Evolutionary conservation across 2,113 vertebrate species (phyloP).

Genomic region (Tragelaphus imberbis): DNA sequence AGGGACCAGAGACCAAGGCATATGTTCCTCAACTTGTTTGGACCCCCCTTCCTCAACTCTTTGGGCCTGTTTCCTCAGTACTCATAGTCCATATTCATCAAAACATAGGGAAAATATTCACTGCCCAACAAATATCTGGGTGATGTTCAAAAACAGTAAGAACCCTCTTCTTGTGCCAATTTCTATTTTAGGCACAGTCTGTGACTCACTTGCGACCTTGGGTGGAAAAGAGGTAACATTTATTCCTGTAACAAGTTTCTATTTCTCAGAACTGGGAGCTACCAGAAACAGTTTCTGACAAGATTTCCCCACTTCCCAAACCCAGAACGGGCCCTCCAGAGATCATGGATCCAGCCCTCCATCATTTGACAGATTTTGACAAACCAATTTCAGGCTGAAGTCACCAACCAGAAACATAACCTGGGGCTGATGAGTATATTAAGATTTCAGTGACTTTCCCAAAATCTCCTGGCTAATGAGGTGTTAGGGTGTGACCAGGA

Average conservation of each 20-base stretch:
- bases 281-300: constrained; percentile 15
- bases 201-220: constrained; percentile 58
- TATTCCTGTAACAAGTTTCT: constrained; percentile 14
- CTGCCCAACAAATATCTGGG: constrained; percentile 36
- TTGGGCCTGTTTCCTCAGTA: not conserved
- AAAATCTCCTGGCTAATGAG: not conserved
- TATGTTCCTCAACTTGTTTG: not conserved
- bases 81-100: not conserved
- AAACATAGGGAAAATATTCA: not conserved
- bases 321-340: not conserved
- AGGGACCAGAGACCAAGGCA: too few species aligned
- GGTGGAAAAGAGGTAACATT: constrained; percentile 31
- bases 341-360: not conserved
- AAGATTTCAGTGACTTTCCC: not conserved
- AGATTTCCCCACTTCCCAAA: not conserved
- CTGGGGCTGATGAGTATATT: not conserved
- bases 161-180: constrained; percentile 30
- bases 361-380: not conserved
- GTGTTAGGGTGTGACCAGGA: accelerated
- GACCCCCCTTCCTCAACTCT: not conserved
- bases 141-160: constrained; percentile 16
- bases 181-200: constrained; percentile 60
- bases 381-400: not conserved
- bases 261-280: not conserved
- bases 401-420: not conserved